These are phyloP conservation scores for Gymnothorax reevesii DNA, from an alignment of 2,797 vertebrate genomes.

Conservation along the genomic window DNA sequence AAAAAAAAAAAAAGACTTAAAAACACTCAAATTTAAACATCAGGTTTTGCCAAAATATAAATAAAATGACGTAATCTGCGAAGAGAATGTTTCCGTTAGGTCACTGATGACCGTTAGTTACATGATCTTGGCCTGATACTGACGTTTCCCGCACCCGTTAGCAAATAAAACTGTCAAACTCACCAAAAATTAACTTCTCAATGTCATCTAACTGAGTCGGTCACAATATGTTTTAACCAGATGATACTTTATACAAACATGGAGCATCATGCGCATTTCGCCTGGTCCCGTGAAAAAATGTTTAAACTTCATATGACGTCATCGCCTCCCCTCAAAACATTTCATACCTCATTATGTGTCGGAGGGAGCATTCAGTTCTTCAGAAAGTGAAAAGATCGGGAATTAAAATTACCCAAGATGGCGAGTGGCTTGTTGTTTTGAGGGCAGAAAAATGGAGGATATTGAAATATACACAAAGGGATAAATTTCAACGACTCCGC, in stretches of 20 bases:
- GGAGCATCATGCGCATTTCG: constrained; percentile 12
- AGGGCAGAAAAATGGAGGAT: constrained; percentile 99
- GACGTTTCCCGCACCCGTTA: constrained; percentile 26
- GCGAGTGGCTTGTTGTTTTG: constrained; percentile 99
- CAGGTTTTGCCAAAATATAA: background rate
- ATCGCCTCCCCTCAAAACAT: constrained; percentile 62
- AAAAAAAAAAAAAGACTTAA: too few species aligned
- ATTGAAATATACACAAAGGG: constrained; percentile 99
- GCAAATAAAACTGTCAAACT: constrained; percentile 24
- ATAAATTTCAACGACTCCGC: constrained; percentile 91
- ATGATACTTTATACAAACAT: background rate
- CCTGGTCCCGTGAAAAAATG: constrained; percentile 36
- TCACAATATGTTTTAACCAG: background rate
- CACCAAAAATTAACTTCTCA: background rate
- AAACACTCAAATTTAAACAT: background rate
- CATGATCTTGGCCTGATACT: constrained; percentile 10
- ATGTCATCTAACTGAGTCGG: background rate
- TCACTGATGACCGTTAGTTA: background rate
- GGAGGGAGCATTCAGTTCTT: constrained; percentile 62
- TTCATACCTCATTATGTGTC: constrained; percentile 74
- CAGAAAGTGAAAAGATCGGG: constrained; percentile 57
- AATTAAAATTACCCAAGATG: constrained; percentile 96
- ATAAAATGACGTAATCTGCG: background rate
- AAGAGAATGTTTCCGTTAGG: background rate
- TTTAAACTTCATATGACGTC: constrained; percentile 82